Percentiles rank a stretch among this genome's conserved stretches.
Evolutionary conservation across 53 echinoderm and acorn worm species (phyloP).

Genomic region (Hippasteria phrygiana): DNA sequence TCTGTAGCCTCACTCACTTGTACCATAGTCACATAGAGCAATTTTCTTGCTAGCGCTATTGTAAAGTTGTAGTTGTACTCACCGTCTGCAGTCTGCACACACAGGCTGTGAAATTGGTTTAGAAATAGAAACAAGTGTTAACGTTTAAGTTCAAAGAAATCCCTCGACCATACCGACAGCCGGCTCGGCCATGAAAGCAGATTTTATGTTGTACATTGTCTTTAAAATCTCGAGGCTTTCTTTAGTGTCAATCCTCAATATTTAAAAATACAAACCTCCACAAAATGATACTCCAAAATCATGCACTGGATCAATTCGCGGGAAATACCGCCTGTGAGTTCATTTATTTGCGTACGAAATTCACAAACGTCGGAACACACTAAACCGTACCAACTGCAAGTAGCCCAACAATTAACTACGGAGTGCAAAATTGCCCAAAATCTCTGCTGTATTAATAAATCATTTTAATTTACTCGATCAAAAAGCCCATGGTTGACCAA

Average conservation of each 20-base stretch:
- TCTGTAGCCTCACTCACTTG: too few relatives aligned
- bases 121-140: too few relatives aligned
- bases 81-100: too few relatives aligned
- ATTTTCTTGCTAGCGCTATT: too few relatives aligned
- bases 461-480: not conserved
- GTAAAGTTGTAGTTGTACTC: too few relatives aligned
- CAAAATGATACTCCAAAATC: not conserved
- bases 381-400: constrained; percentile 36
- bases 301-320: not conserved
- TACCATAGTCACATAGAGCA: too few relatives aligned
- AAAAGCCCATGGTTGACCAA: not conserved
- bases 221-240: too few relatives aligned
- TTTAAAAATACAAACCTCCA: not conserved
- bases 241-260: not conserved
- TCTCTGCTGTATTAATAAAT: not conserved
- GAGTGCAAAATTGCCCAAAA: not conserved
- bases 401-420: not conserved
- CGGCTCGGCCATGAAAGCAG: too few relatives aligned
- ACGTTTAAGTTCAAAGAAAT: too few relatives aligned
- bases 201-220: too few relatives aligned
- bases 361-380: not conserved
- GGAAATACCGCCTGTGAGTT: constrained; percentile 3
- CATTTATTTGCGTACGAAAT: not conserved
- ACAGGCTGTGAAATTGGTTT: too few relatives aligned
- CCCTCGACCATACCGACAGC: too few relatives aligned